Conservation (phyloP, 53 echinoderm and acorn worm genomes). For the Paracentrotus lividus region DNA sequence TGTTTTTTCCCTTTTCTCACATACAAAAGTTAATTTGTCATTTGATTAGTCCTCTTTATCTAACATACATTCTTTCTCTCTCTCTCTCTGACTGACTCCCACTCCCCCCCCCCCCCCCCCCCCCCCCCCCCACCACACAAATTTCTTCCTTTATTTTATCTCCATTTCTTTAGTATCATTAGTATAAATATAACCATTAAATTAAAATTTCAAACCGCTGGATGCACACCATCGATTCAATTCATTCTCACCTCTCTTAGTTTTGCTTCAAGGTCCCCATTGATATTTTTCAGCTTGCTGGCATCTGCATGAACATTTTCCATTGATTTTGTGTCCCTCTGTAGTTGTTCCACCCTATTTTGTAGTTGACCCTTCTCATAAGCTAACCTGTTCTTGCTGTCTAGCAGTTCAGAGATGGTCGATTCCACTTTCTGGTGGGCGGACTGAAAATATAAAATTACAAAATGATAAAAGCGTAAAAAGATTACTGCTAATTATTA, state of each 20-base stretch:
- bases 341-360: constrained; percentile 82
- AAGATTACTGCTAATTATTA: too few relatives aligned
- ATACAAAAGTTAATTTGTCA: too few relatives aligned
- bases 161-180: background rate
- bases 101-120: background rate
- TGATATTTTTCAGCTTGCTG: constrained; percentile 75
- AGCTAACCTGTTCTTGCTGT: constrained; percentile 92
- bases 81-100: background rate
- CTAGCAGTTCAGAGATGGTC: constrained; percentile 81
- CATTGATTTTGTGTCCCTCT: constrained; percentile 74
- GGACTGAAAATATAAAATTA: constrained; percentile 49
- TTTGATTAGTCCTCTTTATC: background rate
- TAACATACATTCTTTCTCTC: background rate
- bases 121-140: background rate
- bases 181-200: background rate
- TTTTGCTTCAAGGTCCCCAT: constrained; percentile 74
- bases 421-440: constrained; percentile 86
- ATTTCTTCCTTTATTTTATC: background rate
- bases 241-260: constrained; percentile 74
- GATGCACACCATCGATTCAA: background rate
- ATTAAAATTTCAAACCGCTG: background rate
- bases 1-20: too few relatives aligned
- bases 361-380: constrained; percentile 96
- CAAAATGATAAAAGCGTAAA: too few relatives aligned
- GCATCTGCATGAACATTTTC: constrained; percentile 77